Conservation (phyloP, 2,797 vertebrate genomes). For the Ctenochaetus hawaiiensis region DNA sequence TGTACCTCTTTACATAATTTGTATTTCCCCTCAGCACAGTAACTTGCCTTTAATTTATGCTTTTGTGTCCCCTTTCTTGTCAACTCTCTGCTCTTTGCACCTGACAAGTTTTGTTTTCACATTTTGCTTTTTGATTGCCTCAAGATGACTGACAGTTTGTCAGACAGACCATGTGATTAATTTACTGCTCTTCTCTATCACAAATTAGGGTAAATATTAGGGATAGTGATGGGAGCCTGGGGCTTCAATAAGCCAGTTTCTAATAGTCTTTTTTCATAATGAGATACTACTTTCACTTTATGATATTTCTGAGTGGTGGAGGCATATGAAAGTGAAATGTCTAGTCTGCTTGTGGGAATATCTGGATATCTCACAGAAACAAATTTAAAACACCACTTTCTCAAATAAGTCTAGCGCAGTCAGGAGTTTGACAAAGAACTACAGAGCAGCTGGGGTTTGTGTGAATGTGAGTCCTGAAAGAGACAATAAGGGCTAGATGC, state of each 20-base stretch:
- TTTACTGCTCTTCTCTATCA: slow-evolving; percentile 10
- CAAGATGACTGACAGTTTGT: slow-evolving; percentile 37
- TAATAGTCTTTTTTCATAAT: not conserved
- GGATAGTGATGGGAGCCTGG: slow-evolving; percentile 9
- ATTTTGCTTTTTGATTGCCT: slow-evolving; percentile 31
- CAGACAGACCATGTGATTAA: slow-evolving; percentile 42
- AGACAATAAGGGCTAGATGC: not conserved
- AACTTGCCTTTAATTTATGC: slow-evolving; percentile 2
- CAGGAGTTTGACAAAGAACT: slow-evolving; percentile 7
- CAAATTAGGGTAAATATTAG: slow-evolving; percentile 21
- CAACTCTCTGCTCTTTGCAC: not conserved
- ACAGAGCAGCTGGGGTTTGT: slow-evolving; percentile 13
- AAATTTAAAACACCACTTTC: not conserved
- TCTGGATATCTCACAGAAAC: not conserved
- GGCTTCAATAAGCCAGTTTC: not conserved
- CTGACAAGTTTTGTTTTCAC: slow-evolving; percentile 29
- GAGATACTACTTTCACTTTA: not conserved
- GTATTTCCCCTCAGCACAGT: not conserved
- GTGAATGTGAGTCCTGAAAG: not conserved
- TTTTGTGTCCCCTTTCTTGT: slow-evolving; percentile 11
- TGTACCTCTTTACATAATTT: slow-evolving; percentile 17
- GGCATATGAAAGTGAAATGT: slow-evolving; percentile 3
- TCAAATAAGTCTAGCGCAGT: slow-evolving; percentile 14
- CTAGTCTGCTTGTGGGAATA: not conserved
- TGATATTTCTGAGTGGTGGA: slow-evolving; percentile 12